Evolutionary conservation across 2,797 vertebrate genomes (phyloP), one percentile per base, ranked within the genome.

Genomic region (Molossus alvarezi): DNA sequence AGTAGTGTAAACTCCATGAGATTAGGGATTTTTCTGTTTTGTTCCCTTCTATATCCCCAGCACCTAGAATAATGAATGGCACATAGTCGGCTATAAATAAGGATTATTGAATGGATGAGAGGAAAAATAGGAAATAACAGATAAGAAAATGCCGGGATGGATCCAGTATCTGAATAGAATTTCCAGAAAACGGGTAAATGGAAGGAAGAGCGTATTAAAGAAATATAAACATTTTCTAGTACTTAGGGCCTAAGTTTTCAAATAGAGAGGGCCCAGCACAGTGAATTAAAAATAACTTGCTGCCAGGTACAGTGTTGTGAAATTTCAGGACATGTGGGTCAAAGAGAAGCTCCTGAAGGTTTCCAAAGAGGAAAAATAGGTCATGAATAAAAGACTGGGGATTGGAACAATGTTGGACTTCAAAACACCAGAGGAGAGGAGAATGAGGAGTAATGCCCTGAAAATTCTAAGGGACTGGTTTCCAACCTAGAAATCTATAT

Each of bases 291-390:
- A 67, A 65, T 58, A 67, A 87, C 41, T 79, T 58, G 3, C 51
- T 67, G 23, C 58, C 51, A 53, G 58, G 41, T 33, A 91, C 29
- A 73, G 69, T 11, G 11, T 0, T 37, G 58, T 64, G 48, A 82
- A 82, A 88, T 48, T 37, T 82, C 67, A 75, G 67, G 41, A 67
- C 76, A 41, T 18, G 0, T 57, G n/a, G 20, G 76, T 75, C 60
- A 87, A 58, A 80, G 57, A 87, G 48, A 65, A 86, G 6, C 17
- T 65, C 29, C 58, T 64, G 76, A 77, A 85, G 55, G 1, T 53
- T 84, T 76, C 81, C 45, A 53, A 53, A 79, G 55, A 76, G n/a
- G 55, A 85, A 77, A 95, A 87, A 37, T 71, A 94, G 48, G 57
- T 86, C 67, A 64, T 29, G 45, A 37, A 37, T 80, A 76, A 95